Evolutionary conservation across 92 coral and sea anemone genomes (phyloP).

Genomic region (Palythoa heliodiscus): DNA sequence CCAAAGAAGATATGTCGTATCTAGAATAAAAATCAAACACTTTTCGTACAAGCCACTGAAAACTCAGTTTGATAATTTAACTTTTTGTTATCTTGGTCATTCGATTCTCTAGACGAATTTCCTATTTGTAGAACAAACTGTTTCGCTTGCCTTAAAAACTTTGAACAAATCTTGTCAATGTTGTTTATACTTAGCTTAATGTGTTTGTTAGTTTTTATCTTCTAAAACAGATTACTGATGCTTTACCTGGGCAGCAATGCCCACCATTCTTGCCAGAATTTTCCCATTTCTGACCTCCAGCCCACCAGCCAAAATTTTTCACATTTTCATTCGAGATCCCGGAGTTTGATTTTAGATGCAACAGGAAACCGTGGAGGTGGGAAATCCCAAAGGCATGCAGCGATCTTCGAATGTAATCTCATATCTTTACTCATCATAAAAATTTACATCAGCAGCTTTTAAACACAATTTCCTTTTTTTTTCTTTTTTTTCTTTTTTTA

Average conservation of each 20-base stretch:
- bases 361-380: not conserved
- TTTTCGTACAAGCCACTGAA: conserved; percentile 2
- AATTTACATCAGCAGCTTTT: not conserved
- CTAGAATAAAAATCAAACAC: conserved; percentile 32
- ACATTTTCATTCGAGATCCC: conserved; percentile 11
- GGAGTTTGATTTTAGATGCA: not conserved
- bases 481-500: not conserved
- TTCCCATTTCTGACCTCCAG: conserved; percentile 3
- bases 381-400: not conserved
- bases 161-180: conserved; percentile 10
- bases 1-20: conserved; percentile 30
- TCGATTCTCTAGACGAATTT: not conserved
- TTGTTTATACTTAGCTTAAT: conserved; percentile 39
- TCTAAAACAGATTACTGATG: conserved; percentile 8
- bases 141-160: not conserved
- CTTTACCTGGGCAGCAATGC: not conserved
- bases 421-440: not conserved
- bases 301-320: not conserved
- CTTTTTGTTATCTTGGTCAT: not conserved
- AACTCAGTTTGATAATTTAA: not conserved
- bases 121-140: not conserved
- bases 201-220: conserved; percentile 43
- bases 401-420: not conserved
- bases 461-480: conserved; percentile 1
- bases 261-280: not conserved